Percentiles rank a stretch among this genome's conserved stretches.
Evolutionary conservation across 2,113 vertebrate species (phyloP).

Genomic region (Muscicapa adusta): DNA sequence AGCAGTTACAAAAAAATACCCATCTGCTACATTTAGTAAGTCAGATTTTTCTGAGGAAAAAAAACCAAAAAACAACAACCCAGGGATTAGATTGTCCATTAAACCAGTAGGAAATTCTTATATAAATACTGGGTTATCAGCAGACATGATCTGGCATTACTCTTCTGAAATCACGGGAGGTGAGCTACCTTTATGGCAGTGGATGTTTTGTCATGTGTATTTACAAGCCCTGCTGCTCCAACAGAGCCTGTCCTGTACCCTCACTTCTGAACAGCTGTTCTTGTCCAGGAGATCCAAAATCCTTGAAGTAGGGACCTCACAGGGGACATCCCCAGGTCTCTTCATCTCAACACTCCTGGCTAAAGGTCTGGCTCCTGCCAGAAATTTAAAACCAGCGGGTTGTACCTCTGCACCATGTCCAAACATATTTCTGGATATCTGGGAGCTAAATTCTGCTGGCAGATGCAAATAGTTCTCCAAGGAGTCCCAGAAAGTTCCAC

Average conservation of each 20-base stretch:
- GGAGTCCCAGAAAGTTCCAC: neutral
- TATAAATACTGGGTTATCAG: neutral
- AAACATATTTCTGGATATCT: neutral
- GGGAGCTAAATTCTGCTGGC: neutral
- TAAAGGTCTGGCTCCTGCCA: neutral
- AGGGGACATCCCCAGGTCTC: neutral
- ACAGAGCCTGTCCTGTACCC: neutral
- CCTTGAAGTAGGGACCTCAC: neutral
- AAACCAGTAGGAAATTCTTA: neutral
- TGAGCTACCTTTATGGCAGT: neutral
- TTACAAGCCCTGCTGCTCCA: neutral
- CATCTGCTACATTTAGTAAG: neutral
- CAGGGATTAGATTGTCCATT: neutral
- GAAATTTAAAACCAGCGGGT: rapidly evolving
- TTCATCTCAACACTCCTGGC: neutral
- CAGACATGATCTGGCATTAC: neutral
- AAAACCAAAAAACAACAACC: neutral
- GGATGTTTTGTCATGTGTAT: neutral
- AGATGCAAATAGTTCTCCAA: neutral
- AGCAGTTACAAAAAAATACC: neutral
- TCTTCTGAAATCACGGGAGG: neutral
- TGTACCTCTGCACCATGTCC: neutral
- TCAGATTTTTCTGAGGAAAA: neutral
- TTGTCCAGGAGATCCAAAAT: neutral
- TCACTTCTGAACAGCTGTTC: neutral